A percentile compares a stretch with the other conserved stretches of the same genome.
These are phyloP conservation scores for Cottus gobio DNA, from an alignment of 2,113 vertebrate species.

Conservation along the genomic window DNA sequence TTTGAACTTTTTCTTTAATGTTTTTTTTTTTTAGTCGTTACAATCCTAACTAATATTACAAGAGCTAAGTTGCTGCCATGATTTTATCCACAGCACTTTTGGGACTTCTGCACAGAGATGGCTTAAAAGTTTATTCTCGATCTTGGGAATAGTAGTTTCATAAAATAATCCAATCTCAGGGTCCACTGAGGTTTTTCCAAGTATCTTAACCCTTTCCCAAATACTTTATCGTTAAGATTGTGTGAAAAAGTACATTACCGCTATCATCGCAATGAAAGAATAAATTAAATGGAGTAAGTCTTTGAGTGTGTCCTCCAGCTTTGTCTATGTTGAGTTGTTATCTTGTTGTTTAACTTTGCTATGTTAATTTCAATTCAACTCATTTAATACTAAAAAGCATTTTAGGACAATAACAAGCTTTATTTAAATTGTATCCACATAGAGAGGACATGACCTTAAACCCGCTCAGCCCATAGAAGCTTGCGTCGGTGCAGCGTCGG, in stretches of 20 bases:
- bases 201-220: background rate
- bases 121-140: background rate
- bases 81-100: background rate
- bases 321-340: background rate
- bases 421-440: background rate
- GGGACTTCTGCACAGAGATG: background rate
- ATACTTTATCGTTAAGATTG: background rate
- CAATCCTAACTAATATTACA: background rate
- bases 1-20: background rate
- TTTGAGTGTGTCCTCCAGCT: background rate
- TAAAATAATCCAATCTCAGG: background rate
- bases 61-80: no score
- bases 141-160: background rate
- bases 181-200: background rate
- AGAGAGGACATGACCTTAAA: constrained; percentile 33
- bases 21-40: background rate
- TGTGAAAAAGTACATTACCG: background rate
- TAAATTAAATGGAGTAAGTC: background rate
- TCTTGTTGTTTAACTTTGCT: background rate
- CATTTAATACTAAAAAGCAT: background rate
- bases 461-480: constrained; percentile 5
- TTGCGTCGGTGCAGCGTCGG: background rate
- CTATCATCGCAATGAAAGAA: background rate
- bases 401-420: background rate
- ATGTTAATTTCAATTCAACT: background rate